phyloP scores from a whole-genome alignment of 2,888 invertebrate genomes.

The Netelia inedita region DNA sequence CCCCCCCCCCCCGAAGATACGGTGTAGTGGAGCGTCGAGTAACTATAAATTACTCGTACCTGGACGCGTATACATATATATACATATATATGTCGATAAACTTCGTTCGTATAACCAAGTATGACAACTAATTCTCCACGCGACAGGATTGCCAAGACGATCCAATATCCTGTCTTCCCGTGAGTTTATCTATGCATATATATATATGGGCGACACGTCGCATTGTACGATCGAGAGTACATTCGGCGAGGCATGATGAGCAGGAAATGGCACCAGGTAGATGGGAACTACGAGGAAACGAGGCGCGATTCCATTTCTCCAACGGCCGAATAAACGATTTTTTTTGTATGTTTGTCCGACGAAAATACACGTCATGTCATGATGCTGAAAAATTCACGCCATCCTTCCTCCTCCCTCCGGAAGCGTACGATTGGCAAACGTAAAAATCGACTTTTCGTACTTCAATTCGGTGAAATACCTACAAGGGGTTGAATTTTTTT shows the following conservation, averaged over 20 bases:
- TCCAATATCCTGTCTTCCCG: slow-evolving; percentile 58
- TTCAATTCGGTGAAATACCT: too few species aligned
- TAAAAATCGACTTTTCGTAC: too few species aligned
- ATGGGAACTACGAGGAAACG: slow-evolving; percentile 47
- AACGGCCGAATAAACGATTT: slow-evolving; percentile 24
- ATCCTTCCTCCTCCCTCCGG: neutral
- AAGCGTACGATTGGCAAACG: too few species aligned
- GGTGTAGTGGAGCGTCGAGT: neutral
- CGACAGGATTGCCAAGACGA: slow-evolving; percentile 51
- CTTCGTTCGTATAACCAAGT: slow-evolving; percentile 46
- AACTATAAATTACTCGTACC: slow-evolving; percentile 33
- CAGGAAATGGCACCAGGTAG: slow-evolving; percentile 54
- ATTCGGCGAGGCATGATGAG: slow-evolving; percentile 53
- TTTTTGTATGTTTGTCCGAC: neutral
- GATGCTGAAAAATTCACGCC: neutral
- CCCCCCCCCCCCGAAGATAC: too few species aligned
- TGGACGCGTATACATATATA: neutral
- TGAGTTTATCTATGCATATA: slow-evolving; percentile 25
- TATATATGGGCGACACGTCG: slow-evolving; percentile 20
- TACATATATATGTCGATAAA: neutral
- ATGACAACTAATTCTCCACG: slow-evolving; percentile 57
- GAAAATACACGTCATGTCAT: neutral
- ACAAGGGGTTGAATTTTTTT: neutral
- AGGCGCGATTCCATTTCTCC: slow-evolving; percentile 47
- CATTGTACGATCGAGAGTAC: slow-evolving; percentile 49